Conservation (phyloP, 2,797 vertebrate genomes). For the Graptemys geographica region DNA sequence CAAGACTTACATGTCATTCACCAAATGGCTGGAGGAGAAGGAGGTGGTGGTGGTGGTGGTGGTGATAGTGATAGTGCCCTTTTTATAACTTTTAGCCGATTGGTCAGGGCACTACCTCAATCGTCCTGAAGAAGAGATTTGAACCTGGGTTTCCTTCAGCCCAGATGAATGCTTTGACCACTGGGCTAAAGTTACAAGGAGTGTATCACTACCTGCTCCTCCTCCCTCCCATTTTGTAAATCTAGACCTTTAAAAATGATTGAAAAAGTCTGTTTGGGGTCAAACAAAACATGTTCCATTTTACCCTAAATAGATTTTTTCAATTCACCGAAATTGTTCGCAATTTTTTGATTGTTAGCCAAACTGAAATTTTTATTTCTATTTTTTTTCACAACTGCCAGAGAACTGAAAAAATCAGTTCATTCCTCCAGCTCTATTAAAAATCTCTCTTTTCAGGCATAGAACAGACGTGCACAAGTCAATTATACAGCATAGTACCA, state of each 20-base stretch:
- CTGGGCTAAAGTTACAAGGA: neutral
- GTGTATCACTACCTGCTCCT: neutral
- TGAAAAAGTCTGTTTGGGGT: neutral
- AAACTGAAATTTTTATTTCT: neutral
- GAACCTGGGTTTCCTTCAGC: neutral
- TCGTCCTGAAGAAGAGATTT: neutral
- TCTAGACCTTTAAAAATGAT: neutral
- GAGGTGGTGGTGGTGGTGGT: too few species aligned
- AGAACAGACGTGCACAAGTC: neutral
- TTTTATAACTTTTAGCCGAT: neutral
- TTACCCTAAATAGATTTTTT: neutral
- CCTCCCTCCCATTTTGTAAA: neutral
- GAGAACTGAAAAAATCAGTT: neutral
- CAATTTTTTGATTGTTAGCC: neutral
- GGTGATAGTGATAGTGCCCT: neutral
- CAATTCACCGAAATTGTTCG: neutral
- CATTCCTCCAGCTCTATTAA: neutral
- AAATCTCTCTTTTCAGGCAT: constrained; percentile 3
- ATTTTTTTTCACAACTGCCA: neutral
- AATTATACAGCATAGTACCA: neutral
- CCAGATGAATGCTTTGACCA: neutral
- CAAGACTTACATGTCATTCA: neutral
- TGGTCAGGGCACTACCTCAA: neutral
- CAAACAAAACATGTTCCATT: neutral
- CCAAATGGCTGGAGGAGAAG: neutral